Conservation (phyloP, 2,888 invertebrate genomes). For the Drosophila fulvimacula region DNA sequence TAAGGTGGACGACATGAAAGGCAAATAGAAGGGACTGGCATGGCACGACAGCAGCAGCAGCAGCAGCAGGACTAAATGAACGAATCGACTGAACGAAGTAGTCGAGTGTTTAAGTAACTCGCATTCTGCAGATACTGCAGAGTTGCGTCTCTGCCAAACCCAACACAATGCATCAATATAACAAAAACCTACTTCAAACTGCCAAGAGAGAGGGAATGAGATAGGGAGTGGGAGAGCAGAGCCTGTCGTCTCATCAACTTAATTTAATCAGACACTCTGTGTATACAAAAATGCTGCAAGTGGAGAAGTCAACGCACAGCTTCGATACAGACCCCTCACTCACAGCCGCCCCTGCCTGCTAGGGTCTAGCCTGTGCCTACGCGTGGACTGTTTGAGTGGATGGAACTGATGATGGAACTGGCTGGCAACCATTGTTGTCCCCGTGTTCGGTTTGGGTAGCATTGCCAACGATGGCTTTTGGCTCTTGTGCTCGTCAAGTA, state of each 20-base stretch:
- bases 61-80: constrained; percentile 69
- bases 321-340: not conserved
- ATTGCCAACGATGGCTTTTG: constrained; percentile 38
- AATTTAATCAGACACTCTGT: constrained; percentile 82
- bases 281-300: constrained; percentile 74
- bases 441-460: constrained; percentile 44
- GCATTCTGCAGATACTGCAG: constrained; percentile 29
- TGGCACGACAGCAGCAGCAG: constrained; percentile 58
- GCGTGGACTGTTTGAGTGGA: constrained; percentile 40
- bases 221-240: constrained; percentile 5
- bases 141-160: constrained; percentile 45
- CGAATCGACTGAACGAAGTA: constrained; percentile 60
- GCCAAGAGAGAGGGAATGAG: not conserved
- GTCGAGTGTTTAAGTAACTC: constrained; percentile 76
- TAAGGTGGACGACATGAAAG: constrained; percentile 50
- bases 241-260: constrained; percentile 74
- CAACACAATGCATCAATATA: constrained; percentile 77
- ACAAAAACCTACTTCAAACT: constrained; percentile 73
- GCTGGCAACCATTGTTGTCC: constrained; percentile 58
- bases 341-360: not conserved
- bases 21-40: constrained; percentile 62
- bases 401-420: constrained; percentile 24
- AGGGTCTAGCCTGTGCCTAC: constrained; percentile 65
- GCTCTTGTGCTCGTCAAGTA: constrained; percentile 70
- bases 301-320: constrained; percentile 36